Evolutionary conservation across 2,797 vertebrate species (phyloP).

Genomic region (Sebastes jordani): DNA sequence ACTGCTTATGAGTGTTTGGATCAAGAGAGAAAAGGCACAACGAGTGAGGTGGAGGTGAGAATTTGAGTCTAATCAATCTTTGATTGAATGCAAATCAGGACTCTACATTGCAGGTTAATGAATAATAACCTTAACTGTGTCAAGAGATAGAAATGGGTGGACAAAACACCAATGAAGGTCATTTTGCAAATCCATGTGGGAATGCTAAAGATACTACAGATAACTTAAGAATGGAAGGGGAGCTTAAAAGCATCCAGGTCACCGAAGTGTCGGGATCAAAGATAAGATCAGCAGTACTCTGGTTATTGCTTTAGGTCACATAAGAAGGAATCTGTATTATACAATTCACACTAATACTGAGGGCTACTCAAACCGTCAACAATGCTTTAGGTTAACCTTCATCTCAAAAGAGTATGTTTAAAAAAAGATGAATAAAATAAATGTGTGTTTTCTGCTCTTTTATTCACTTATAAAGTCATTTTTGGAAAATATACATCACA

Average conservation of each 20-base stretch:
- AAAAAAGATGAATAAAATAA: not conserved
- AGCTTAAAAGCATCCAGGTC: constrained; percentile 16
- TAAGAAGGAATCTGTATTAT: not conserved
- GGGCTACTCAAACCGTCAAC: not conserved
- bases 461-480: constrained; percentile 17
- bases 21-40: not conserved
- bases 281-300: constrained; percentile 12
- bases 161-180: not conserved
- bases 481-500: not conserved
- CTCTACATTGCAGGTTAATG: too few relatives aligned
- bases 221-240: not conserved
- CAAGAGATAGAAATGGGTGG: not conserved
- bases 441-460: not conserved
- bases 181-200: constrained; percentile 3
- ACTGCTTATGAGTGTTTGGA: not conserved
- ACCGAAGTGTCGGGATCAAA: not conserved
- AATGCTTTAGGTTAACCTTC: not conserved
- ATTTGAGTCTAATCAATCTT: not conserved
- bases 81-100: not conserved
- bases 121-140: not conserved
- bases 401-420: not conserved
- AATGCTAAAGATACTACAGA: constrained; percentile 5
- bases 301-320: not conserved
- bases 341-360: not conserved
- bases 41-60: not conserved